Base-by-base conservation (phyloP, 2,113 vertebrate genomes). In the Elephas maximus region DNA sequence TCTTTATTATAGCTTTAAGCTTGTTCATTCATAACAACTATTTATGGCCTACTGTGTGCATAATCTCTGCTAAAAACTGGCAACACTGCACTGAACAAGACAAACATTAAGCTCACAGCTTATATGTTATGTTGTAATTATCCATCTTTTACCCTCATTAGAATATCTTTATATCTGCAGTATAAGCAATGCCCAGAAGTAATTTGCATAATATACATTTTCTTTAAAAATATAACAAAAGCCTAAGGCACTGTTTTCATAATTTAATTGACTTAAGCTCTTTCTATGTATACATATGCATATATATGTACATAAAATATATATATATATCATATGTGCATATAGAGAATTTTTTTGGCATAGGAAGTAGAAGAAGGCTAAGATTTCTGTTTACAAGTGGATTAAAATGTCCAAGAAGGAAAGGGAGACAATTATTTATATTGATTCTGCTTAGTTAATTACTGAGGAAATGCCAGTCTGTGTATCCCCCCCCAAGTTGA, bases 321-420 rank as follows among this genome's bases (percentile, higher is more conserved):
- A 4, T 18, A 4, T 18, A 11, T 51, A 48, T 24, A 9, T 69
- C 12, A 18, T 44, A 37, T 67, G 8, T 44, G 23, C n/a, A 69
- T 69, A 1, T 37, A 9, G 17, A 77, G 28, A 18, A 51, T 60
- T 83, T 48, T 81, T 62, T 41, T 96, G 69, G 57, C 53, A 84
- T 87, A 80, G 7, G 20, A 79, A 89, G 81, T 94, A 12, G 21
- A 53, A 89, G 90, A 83, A 67, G 90, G n/a, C 41, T 82, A 10
- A 28, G 11, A 65, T 88, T 79, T 73, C 6, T 93, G 0, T n/a
- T 85, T 89, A 41, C 11, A 91, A 74, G n/a, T 14, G 74, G 51
- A 74, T 76, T 67, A 62, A 65, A 77, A 51, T 80, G 12, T 69
- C 33, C 15, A 77, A 62, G 23, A 65, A 57, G 15, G 33, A 79